These are phyloP conservation scores for Seira ritae DNA, from an alignment of 2,888 invertebrate genomes.

Conservation along the genomic window DNA sequence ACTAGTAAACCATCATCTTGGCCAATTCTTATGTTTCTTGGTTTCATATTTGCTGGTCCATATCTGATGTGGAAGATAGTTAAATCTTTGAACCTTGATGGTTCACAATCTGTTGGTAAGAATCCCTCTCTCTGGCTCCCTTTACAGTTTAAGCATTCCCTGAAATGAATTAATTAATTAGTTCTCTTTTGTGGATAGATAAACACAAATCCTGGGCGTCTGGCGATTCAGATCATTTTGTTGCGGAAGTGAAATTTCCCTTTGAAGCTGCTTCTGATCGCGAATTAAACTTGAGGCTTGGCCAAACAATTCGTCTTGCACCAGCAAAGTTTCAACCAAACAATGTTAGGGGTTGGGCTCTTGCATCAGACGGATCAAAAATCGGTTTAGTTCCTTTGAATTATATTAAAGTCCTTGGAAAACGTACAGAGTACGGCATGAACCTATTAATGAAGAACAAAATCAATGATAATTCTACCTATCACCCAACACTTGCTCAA, in stretches of 20 bases:
- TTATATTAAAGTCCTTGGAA: constrained; percentile 78
- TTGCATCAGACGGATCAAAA: constrained; percentile 78
- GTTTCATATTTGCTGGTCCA: constrained; percentile 92
- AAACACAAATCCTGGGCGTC: constrained; percentile 76
- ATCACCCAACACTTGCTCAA: background rate
- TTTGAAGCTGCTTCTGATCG: constrained; percentile 83
- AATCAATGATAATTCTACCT: background rate
- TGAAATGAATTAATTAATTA: background rate
- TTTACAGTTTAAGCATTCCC: background rate
- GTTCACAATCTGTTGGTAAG: constrained; percentile 53
- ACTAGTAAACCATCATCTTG: constrained; percentile 80
- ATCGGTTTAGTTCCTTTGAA: constrained; percentile 79
- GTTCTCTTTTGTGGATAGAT: constrained; percentile 22
- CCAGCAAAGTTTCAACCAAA: constrained; percentile 89
- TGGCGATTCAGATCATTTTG: constrained; percentile 77
- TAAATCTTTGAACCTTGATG: constrained; percentile 75
- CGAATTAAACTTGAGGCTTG: constrained; percentile 86
- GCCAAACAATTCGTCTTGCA: constrained; percentile 88
- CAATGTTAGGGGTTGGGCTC: constrained; percentile 78
- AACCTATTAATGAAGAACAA: background rate
- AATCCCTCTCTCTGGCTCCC: background rate
- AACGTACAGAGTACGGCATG: constrained; percentile 55
- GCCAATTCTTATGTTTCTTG: constrained; percentile 93
- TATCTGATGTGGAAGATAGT: constrained; percentile 92
- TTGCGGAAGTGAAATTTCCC: constrained; percentile 81